Base-by-base conservation (phyloP, 2,113 vertebrate genomes). In the Ammodramus savannarum region DNA sequence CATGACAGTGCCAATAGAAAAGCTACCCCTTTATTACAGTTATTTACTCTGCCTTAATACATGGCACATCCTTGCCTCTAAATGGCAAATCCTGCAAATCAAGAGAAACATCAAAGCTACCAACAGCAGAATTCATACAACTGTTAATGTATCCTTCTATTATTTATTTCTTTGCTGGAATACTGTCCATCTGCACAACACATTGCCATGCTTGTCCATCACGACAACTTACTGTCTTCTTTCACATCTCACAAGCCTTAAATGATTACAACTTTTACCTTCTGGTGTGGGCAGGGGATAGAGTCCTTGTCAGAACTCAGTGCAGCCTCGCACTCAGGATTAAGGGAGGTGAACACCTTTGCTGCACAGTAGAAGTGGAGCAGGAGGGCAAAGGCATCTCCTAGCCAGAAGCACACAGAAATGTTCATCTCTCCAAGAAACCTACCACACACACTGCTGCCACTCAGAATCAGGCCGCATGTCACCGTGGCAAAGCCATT, bases 241-340 rank as follows among this genome's bases (percentile, higher is more conserved):
- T 52, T 31, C 41, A 49, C 31, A 36, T 49, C n/a, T 87, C 19
- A 71, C 34, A 72, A 59, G 34, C 32, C 20, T 57, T 52, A 25
- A 89, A 54, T 10, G 29, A 55, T 75, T 52, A 66, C 43, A 87
- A 36, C 39, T 78, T 91, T 31, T 49, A 68, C 41, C 41, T 87
- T 73, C 78, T 79, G 55, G n/a, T 39, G 26, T 9, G 22, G 21
- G 58, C 29, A 25, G n/a, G 8, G 29, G 19, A 65, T 3, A 43
- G 48, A 46, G 49, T 13, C 0, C 0, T 18, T 0, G 0, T n/a
- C 49, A 41, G 49, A 79, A 54, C 31, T 46, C 22, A 36, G 38
- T 66, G 36, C 36, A 85, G 39, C 54, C 23, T 68, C n/a, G 43
- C 36, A 41, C 39, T 17, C 32, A 41, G 18, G 49, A 51, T 32